A percentile compares a stretch with the other conserved stretches of the same genome.
These are phyloP conservation scores for Mobula hypostoma DNA, from an alignment of 2,113 vertebrate genomes.

Conservation along the genomic window DNA sequence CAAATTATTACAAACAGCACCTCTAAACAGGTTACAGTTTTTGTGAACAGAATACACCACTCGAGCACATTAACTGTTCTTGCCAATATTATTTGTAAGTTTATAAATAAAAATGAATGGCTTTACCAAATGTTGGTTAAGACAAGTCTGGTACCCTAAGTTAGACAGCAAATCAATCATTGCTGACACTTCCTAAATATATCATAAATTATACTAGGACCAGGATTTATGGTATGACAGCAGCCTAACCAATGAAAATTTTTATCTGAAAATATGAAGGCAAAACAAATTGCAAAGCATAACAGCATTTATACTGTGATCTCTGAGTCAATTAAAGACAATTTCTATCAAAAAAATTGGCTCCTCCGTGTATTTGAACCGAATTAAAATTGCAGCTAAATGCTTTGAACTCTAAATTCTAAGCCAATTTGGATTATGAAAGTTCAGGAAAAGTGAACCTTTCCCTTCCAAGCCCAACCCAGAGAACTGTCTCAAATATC, in stretches of 20 bases:
- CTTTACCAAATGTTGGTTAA: neutral
- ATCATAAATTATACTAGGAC: neutral
- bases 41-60: neutral
- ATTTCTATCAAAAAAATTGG: neutral
- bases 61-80: neutral
- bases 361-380: neutral
- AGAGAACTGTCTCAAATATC: neutral
- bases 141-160: neutral
- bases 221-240: neutral
- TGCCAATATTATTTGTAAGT: neutral
- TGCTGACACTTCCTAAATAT: neutral
- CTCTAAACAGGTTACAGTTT: neutral
- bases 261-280: neutral
- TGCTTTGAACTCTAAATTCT: neutral
- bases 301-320: neutral
- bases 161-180: neutral
- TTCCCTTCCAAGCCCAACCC: neutral
- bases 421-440: neutral
- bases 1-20: neutral
- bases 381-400: neutral
- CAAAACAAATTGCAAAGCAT: neutral
- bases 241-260: neutral
- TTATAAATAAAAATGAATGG: neutral
- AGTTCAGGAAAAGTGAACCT: neutral
- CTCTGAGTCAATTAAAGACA: neutral